Evolutionary conservation across 2,113 vertebrate genomes (phyloP).

Genomic region (Peucedramus taeniatus): DNA sequence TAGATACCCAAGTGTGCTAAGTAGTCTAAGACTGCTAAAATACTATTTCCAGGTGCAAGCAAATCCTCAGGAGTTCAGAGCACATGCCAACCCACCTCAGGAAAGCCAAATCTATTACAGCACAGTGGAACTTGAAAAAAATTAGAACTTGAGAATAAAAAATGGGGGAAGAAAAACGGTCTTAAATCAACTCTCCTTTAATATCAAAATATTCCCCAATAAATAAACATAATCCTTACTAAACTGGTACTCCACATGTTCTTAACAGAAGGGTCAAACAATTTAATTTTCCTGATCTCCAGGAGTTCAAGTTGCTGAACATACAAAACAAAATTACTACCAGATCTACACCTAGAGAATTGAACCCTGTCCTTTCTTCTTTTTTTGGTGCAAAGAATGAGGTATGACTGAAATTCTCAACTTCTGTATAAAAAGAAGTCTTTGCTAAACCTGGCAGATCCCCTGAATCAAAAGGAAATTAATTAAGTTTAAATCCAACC

Average conservation of each 20-base stretch:
- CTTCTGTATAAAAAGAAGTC: not conserved
- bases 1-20: not conserved
- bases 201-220: not conserved
- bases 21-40: not conserved
- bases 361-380: not conserved
- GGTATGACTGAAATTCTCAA: not conserved
- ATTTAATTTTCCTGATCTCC: not conserved
- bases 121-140: not conserved
- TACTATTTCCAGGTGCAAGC: not conserved
- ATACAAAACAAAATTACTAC: not conserved
- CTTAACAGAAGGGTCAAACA: not conserved
- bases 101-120: not conserved
- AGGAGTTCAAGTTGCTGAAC: not conserved
- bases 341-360: not conserved
- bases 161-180: not conserved
- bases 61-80: not conserved
- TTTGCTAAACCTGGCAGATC: not conserved
- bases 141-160: not conserved
- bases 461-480: not conserved
- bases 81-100: not conserved
- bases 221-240: not conserved
- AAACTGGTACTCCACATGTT: not conserved
- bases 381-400: not conserved
- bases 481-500: conserved; percentile 8
- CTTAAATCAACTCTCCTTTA: not conserved